Evolutionary conservation across 2,888 invertebrate genomes (phyloP).

Genomic region (Panorpa germanica): DNA sequence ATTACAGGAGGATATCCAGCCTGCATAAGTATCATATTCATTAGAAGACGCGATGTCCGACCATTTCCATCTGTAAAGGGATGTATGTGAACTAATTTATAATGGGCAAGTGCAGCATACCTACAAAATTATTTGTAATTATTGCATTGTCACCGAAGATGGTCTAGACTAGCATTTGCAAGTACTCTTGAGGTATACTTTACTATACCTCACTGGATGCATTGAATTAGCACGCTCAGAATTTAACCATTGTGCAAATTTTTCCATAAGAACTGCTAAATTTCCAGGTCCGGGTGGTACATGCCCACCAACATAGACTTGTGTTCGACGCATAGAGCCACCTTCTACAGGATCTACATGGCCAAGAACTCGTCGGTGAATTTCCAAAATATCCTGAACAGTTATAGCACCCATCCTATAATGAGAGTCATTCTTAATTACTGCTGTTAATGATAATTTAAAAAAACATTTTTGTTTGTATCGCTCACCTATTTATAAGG

Average conservation of each 20-base stretch:
- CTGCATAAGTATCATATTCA: conserved; percentile 91
- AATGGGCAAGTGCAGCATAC: conserved; percentile 90
- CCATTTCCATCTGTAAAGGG: conserved; percentile 97
- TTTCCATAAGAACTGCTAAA: conserved; percentile 63
- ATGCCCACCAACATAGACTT: conserved; percentile 92
- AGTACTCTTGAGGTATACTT: neutral
- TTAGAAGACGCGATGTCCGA: conserved; percentile 80
- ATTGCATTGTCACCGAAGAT: conserved; percentile 12
- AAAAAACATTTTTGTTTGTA: no score
- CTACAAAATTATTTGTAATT: conserved; percentile 24
- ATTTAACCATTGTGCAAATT: conserved; percentile 84
- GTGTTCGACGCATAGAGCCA: conserved; percentile 71
- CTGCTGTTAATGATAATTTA: neutral
- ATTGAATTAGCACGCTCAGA: conserved; percentile 69
- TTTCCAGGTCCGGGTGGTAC: conserved; percentile 77
- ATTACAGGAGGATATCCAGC: conserved; percentile 94
- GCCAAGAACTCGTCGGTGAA: conserved; percentile 83
- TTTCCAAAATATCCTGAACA: conserved; percentile 73
- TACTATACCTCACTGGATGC: conserved; percentile 60
- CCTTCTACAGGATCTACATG: conserved; percentile 88
- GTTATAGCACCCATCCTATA: conserved; percentile 53
- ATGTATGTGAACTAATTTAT: conserved; percentile 91
- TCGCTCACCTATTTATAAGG: conserved; percentile 38
- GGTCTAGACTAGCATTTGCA: conserved; percentile 13
- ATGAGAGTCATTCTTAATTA: no score